Evolutionary conservation across 2,888 invertebrate species (phyloP).

Genomic region (Lasius fuliginosus): DNA sequence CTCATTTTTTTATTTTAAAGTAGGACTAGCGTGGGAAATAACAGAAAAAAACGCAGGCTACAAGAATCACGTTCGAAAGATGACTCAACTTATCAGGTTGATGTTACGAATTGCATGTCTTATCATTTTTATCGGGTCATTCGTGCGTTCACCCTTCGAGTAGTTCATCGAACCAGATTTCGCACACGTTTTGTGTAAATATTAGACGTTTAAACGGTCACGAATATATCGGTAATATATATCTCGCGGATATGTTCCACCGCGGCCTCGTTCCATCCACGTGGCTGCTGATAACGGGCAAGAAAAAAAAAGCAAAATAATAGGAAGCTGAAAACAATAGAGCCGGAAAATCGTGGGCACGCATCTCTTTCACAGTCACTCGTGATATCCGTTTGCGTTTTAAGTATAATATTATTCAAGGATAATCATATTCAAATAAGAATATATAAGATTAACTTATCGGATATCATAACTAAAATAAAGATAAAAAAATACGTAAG

Average conservation of each 20-base stretch:
- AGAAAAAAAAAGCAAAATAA: slow-evolving; percentile 10
- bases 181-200: slow-evolving; percentile 60
- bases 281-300: slow-evolving; percentile 48
- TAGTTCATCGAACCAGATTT: slow-evolving; percentile 75
- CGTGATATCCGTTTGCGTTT: slow-evolving; percentile 4
- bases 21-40: neutral
- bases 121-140: slow-evolving; percentile 75
- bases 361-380: slow-evolving; percentile 9
- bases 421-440: neutral
- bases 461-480: neutral
- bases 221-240: slow-evolving; percentile 13
- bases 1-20: neutral
- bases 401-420: neutral
- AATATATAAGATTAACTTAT: neutral
- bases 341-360: slow-evolving; percentile 59
- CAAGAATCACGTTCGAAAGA: slow-evolving; percentile 62
- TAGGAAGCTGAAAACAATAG: slow-evolving; percentile 53
- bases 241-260: neutral
- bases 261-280: slow-evolving; percentile 7
- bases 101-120: slow-evolving; percentile 75
- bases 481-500: neutral
- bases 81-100: slow-evolving; percentile 73
- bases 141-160: slow-evolving; percentile 69
- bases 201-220: slow-evolving; percentile 31
- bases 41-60: slow-evolving; percentile 12